Evolutionary conservation across 2,888 invertebrate species (phyloP).

Genomic region (Netelia virgata): DNA sequence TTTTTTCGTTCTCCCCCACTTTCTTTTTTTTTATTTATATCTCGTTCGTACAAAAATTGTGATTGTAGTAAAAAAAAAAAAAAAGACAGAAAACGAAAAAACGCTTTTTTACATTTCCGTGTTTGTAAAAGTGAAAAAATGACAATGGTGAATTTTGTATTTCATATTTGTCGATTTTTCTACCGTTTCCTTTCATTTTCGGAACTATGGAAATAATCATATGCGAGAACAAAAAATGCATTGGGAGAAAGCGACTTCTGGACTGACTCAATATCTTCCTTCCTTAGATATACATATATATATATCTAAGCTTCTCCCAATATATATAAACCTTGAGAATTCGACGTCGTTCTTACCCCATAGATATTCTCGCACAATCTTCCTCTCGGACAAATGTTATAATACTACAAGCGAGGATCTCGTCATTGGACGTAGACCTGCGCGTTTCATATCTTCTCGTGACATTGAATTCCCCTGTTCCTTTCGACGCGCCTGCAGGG

Average conservation of each 20-base stretch:
- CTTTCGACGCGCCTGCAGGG: conserved; percentile 39
- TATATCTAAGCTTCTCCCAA: no score
- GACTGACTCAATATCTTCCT: conserved; percentile 35
- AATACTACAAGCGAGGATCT: not conserved
- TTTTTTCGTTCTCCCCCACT: conserved; percentile 3
- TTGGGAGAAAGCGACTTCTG: conserved; percentile 23
- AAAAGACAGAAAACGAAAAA: no score
- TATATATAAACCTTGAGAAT: not conserved
- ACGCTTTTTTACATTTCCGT: no score
- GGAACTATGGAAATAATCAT: not conserved
- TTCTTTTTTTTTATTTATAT: conserved; percentile 1
- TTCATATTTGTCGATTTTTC: not conserved
- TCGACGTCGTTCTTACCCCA: not conserved
- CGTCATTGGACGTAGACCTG: not conserved
- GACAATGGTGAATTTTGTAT: no score
- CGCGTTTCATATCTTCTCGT: conserved; percentile 13
- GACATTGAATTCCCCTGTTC: conserved; percentile 61
- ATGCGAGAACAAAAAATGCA: conserved; percentile 7
- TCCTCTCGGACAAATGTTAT: not conserved
- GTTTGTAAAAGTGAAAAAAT: no score
- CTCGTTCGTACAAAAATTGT: not conserved
- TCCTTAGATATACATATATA: not conserved
- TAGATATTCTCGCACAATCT: not conserved
- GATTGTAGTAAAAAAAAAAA: no score
- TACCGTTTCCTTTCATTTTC: not conserved